Evolutionary conservation across 2,113 vertebrate genomes (phyloP).

Genomic region (Otis tarda): DNA sequence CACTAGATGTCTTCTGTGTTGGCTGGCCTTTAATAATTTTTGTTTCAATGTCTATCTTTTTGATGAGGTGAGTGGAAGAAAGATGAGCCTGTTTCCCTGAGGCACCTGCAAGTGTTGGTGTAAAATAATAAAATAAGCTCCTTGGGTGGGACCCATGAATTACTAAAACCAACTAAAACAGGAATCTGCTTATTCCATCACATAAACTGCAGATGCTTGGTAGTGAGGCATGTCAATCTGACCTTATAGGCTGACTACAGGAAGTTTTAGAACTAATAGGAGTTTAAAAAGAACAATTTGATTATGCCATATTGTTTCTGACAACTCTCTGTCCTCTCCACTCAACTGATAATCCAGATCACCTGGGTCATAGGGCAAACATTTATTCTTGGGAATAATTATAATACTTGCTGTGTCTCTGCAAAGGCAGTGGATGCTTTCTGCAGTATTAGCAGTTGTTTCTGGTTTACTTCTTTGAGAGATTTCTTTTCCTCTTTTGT

Average conservation of each 20-base stretch:
- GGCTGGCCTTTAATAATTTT: neutral
- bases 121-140: neutral
- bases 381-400: neutral
- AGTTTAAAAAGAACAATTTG: neutral
- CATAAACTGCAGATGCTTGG: neutral
- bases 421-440: neutral
- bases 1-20: neutral
- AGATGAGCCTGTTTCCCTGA: neutral
- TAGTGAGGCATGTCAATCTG: neutral
- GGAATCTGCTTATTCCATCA: neutral
- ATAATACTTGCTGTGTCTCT: neutral
- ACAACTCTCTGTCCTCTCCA: neutral
- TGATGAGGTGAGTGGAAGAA: neutral
- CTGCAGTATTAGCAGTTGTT: neutral
- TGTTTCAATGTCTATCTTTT: neutral
- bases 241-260: neutral
- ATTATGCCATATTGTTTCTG: neutral
- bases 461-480: neutral
- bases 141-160: neutral
- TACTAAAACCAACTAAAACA: neutral
- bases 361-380: neutral
- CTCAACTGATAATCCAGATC: neutral
- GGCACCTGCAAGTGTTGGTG: neutral
- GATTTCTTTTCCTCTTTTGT: neutral
- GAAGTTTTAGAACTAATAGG: neutral